These are phyloP conservation scores for Brevimyrus niger DNA, from an alignment of 2,113 vertebrate genomes.

Conservation along the genomic window DNA sequence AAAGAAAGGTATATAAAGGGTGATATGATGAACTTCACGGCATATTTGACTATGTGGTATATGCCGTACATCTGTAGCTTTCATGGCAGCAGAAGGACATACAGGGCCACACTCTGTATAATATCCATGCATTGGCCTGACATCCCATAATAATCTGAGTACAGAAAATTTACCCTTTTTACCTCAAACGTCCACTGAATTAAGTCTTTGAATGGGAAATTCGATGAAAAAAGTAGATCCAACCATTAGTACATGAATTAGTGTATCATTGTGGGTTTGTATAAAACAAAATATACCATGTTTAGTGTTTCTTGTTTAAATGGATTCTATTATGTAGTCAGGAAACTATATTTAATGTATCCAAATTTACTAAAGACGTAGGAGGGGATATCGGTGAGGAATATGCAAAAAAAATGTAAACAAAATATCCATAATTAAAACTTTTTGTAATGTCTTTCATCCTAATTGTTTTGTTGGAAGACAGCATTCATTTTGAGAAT, in stretches of 20 bases:
- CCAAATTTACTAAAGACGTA: not conserved
- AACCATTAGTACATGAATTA: not conserved
- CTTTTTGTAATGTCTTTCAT: not conserved
- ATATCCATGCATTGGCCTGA: too few species aligned
- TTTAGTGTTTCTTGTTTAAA: not conserved
- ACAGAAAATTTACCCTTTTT: not conserved
- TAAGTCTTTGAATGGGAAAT: not conserved
- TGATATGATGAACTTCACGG: too few species aligned
- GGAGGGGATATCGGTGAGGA: not conserved
- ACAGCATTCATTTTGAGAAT: not conserved
- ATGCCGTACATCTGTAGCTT: too few species aligned
- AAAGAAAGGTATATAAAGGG: too few species aligned
- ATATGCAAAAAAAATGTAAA: not conserved
- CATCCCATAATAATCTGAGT: not conserved
- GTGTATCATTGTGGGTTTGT: not conserved
- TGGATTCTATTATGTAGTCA: not conserved
- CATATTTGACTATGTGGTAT: too few species aligned
- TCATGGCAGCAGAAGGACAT: too few species aligned
- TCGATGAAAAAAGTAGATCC: not conserved
- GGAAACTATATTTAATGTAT: not conserved
- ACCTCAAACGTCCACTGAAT: not conserved
- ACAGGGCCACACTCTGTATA: too few species aligned
- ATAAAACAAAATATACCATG: not conserved
- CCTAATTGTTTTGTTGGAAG: not conserved
- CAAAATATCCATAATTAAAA: not conserved